Base-by-base conservation (phyloP, 2,888 invertebrate genomes). In the Plebejus anna region DNA sequence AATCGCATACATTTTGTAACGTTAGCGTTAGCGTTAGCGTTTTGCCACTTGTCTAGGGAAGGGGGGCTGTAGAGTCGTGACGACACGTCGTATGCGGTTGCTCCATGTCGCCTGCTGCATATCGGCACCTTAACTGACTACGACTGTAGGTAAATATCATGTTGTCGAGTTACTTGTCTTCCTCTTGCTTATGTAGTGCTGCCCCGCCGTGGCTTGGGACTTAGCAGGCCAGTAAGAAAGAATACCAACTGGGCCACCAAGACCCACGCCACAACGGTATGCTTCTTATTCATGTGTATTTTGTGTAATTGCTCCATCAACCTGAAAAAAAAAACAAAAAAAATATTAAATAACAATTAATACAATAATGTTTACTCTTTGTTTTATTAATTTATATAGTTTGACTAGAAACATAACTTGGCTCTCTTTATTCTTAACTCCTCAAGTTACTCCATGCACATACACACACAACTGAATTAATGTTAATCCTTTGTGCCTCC, bases 181-280 rank as follows among this genome's bases (percentile, higher is more conserved):
- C 22, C 7, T 61, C 7, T 22, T 28, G 32, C 22, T 32, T 66
- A 13, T 5, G 66, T 66, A 66, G 66, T 16, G 66, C 13, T 66
- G 5, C 1, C 1, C 66, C 32, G 16, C 90, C 94, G 94, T 91
- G 94, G 95, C 96, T 96, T 96, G 96, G 96, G 96, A 96, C 96
- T 96, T 96, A 96, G 96, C 96, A 96, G 96, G 96, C 96, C 96
- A 96, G 96, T 96, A 96, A 96, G 95, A 92, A 91, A 80, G 42
- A 78, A 77, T 83, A 94, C 94, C 88, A 88, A 95, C 95, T 95
- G 94, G 95, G 95, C 96, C 96, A 95, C 95, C 95, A 96, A 96
- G 96, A 95, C 96, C 96, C 96, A 95, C 89, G 94, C 94, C 94
- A 88, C 84, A 78, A 77, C 77, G 77, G 80, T 71, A 76, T 76